Conservation (phyloP, 2,113 vertebrate genomes). For the Canis aureus region DNA sequence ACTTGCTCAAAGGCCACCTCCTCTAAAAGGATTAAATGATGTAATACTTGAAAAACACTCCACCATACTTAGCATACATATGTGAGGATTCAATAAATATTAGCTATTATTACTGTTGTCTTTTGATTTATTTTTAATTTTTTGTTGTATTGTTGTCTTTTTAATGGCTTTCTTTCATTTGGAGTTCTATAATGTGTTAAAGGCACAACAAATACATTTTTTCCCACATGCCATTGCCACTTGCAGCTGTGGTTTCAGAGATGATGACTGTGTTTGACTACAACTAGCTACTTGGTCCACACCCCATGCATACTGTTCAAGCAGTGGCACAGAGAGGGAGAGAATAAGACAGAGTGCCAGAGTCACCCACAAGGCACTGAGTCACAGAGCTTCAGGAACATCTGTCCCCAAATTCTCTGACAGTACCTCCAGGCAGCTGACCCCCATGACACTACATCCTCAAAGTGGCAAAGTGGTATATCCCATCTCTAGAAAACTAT, state of each 20-base stretch:
- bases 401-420: not conserved
- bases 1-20: not conserved
- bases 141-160: not conserved
- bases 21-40: not conserved
- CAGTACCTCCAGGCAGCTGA: rapidly evolving
- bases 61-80: not conserved
- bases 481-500: not conserved
- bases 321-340: not conserved
- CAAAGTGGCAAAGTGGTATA: not conserved
- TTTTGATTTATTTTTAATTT: not conserved
- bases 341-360: not conserved
- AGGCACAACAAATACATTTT: not conserved
- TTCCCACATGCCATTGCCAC: not conserved
- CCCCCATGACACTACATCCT: not conserved
- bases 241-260: not conserved
- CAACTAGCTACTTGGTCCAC: not conserved
- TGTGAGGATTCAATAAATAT: not conserved
- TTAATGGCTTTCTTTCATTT: not conserved
- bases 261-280: not conserved
- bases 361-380: not conserved
- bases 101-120: not conserved
- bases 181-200: constrained; percentile 18
- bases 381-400: not conserved
- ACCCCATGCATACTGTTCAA: not conserved
- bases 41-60: not conserved